Evolutionary conservation across 2,888 invertebrate species (phyloP), one percentile per base, ranked within the genome.

Genomic region (Drymonia ruficornis): DNA sequence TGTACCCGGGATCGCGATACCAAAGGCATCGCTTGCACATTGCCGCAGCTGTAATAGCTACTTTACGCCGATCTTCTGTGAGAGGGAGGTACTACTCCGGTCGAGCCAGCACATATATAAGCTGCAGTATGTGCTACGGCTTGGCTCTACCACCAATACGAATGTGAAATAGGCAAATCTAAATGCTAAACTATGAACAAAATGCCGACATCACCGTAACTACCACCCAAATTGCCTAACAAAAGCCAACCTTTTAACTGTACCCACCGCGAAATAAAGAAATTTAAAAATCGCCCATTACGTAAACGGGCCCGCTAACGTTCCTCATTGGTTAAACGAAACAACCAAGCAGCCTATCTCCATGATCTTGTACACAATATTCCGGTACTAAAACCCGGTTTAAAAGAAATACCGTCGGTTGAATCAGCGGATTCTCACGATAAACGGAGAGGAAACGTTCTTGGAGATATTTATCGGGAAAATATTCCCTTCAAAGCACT

Each of bases 351-450:
- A 15, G 8, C n/a, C 28, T 23, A 45, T 45, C 45, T 28, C 3
- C 49, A 28, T 44, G 51, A 54, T 54, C 51, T 46, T 43, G 36
- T 44, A 52, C 49, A 53, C 53, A 53, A 45, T 45, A 50, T 52
- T 38, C 50, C 34, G 28, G 31, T 34, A 63, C 63, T 67, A 65
- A 71, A 69, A 63, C 63, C n/a, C 58, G 67, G 63, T 72, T 73
- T 67, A 67, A 74, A 75, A 67, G 69, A 65, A 61, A 72, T 70
- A 72, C 70, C 62, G 70, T 72, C 70, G 70, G 72, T 70, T 60
- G 69, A 77, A 79, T 76, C 79, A 77, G 80, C 75, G 63, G 76
- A 76, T 74, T 67, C 66, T 64, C 67, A 72, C 72, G 70, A 76
- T 74, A 78, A 79, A 78, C 74, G 72, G 71, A 75, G 72, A 67